phyloP scores from a whole-genome alignment of 2,113 vertebrate genomes.

The Etheostoma cragini region DNA sequence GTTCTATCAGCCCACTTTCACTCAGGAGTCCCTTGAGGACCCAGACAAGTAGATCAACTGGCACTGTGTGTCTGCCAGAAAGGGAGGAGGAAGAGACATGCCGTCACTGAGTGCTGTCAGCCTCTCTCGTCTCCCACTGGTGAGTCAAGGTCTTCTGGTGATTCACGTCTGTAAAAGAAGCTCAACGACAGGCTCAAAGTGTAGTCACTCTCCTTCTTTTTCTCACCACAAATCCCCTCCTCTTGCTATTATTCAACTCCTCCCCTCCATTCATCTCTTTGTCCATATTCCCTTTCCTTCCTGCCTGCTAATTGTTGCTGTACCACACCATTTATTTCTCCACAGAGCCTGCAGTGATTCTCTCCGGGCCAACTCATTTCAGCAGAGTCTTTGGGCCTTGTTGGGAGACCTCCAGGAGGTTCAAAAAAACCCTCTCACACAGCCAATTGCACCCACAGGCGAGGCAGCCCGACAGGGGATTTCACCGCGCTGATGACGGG shows the following conservation, averaged over 20 bases:
- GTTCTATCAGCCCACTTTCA: slow-evolving; percentile 28
- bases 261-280: slow-evolving; percentile 69
- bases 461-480: slow-evolving; percentile 73
- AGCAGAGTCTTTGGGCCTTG: slow-evolving; percentile 47
- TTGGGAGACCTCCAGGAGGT: slow-evolving; percentile 76
- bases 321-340: slow-evolving; percentile 60
- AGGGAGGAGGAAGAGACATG: slow-evolving; percentile 78
- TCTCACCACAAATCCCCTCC: slow-evolving; percentile 49
- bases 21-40: slow-evolving; percentile 10
- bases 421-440: slow-evolving; percentile 69
- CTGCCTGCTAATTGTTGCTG: slow-evolving; percentile 72
- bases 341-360: slow-evolving; percentile 46
- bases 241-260: slow-evolving; percentile 55
- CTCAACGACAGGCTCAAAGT: slow-evolving; percentile 47
- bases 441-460: slow-evolving; percentile 74
- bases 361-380: slow-evolving; percentile 57
- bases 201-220: slow-evolving; percentile 50
- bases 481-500: slow-evolving; percentile 78
- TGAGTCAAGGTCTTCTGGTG: slow-evolving; percentile 81
- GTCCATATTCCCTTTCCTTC: slow-evolving; percentile 64
- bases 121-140: slow-evolving; percentile 58
- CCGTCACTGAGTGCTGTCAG: slow-evolving; percentile 76
- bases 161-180: slow-evolving; percentile 78
- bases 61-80: slow-evolving; percentile 58
- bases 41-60: slow-evolving; percentile 32